phyloP scores from a whole-genome alignment of 2,888 invertebrate species.

The Cataglyphis cursor region DNA sequence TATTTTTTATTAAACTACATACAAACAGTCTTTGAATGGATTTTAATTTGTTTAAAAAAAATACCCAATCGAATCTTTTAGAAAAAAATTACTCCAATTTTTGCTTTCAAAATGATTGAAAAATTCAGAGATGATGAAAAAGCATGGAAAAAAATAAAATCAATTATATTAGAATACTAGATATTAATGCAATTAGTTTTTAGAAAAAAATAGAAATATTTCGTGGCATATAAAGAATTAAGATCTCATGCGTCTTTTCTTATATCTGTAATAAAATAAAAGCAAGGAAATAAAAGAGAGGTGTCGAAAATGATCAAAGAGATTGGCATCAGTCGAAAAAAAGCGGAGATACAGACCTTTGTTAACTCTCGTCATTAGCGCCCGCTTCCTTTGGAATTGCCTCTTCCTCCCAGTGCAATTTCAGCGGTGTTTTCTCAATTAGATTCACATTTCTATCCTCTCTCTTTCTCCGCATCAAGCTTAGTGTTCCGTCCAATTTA shows the following conservation, averaged over 20 bases:
- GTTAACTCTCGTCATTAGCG: not conserved
- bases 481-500: constrained; percentile 17
- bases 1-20: not conserved
- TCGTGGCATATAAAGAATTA: not conserved
- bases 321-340: not conserved
- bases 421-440: not conserved
- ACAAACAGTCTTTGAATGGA: not conserved
- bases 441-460: not conserved
- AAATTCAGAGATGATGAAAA: constrained; percentile 11
- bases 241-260: not conserved
- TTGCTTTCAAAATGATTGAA: not conserved
- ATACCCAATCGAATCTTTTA: not conserved
- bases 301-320: not conserved
- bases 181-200: not conserved
- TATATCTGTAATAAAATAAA: not conserved
- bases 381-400: not conserved
- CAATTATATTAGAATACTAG: not conserved
- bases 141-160: not conserved
- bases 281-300: not conserved
- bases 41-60: not conserved
- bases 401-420: not conserved
- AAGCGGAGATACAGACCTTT: constrained; percentile 38
- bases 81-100: not conserved
- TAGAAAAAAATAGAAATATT: not conserved
- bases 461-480: not conserved